Percentiles rank a stretch among this genome's conserved stretches.
phyloP scores from a whole-genome alignment of 2,888 invertebrate genomes.

The Peribatodes rhomboidaria region DNA sequence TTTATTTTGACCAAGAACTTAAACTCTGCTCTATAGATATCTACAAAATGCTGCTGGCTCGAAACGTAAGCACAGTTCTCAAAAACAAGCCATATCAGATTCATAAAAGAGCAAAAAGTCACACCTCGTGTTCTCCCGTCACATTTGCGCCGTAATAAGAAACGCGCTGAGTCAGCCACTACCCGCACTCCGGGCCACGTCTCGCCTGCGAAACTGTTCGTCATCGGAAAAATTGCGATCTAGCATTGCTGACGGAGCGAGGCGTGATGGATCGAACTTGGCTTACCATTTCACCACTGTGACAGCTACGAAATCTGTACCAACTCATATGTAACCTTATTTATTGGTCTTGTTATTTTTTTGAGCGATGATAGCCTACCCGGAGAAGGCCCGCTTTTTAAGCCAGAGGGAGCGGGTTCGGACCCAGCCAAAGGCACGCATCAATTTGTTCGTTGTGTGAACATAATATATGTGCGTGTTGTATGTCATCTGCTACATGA shows the following conservation, averaged over 20 bases:
- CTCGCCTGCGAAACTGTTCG: slow-evolving; percentile 63
- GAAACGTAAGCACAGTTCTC: slow-evolving; percentile 18
- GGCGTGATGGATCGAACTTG: slow-evolving; percentile 57
- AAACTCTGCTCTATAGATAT: no score
- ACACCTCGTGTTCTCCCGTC: slow-evolving; percentile 33
- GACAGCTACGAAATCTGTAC: slow-evolving; percentile 16
- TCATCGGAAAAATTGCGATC: slow-evolving; percentile 68
- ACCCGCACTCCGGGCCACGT: slow-evolving; percentile 46
- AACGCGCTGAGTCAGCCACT: slow-evolving; percentile 52
- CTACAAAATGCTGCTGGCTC: not conserved
- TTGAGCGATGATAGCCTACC: not conserved
- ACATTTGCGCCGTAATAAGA: slow-evolving; percentile 37
- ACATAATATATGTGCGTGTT: no score
- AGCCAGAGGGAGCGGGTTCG: no score
- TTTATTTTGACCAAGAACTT: no score
- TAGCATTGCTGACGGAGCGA: slow-evolving; percentile 36
- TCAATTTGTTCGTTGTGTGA: no score
- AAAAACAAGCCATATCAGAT: slow-evolving; percentile 24
- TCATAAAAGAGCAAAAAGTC: slow-evolving; percentile 33
- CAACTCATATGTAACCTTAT: not conserved
- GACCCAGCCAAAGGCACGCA: no score
- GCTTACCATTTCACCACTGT: slow-evolving; percentile 41
- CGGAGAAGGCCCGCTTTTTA: no score
- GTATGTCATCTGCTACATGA: no score
- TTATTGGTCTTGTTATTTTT: not conserved